Percentiles rank a stretch among this genome's conserved stretches.
Conservation (phyloP, 2,888 invertebrate genomes). For the Drosophila demipolita region DNA sequence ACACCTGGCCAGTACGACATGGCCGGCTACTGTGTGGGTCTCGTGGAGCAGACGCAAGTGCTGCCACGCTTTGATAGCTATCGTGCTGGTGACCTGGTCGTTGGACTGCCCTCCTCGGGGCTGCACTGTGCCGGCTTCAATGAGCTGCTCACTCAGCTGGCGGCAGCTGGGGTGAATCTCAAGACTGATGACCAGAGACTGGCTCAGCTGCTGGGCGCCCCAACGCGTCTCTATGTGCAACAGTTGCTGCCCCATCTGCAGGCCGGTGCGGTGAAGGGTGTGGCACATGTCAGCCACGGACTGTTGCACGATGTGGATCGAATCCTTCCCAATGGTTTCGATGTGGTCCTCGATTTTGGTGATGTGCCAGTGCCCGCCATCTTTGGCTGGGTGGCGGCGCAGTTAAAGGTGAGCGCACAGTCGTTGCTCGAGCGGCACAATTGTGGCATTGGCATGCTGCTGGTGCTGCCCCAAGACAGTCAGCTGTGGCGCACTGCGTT, state of each 20-base stretch:
- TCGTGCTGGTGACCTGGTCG: constrained; percentile 90
- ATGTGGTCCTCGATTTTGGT: constrained; percentile 89
- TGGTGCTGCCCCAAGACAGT: constrained; percentile 88
- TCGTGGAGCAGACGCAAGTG: constrained; percentile 90
- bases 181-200: constrained; percentile 86
- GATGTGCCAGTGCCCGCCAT: constrained; percentile 91
- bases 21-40: constrained; percentile 98
- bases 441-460: constrained; percentile 96
- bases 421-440: constrained; percentile 97
- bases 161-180: constrained; percentile 88
- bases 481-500: constrained; percentile 86
- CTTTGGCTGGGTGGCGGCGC: constrained; percentile 94
- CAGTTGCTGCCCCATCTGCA: constrained; percentile 90
- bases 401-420: constrained; percentile 89
- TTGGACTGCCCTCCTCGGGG: constrained; percentile 95
- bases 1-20: constrained; percentile 94
- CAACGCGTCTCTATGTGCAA: constrained; percentile 95
- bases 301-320: constrained; percentile 95
- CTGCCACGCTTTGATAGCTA: constrained; percentile 90
- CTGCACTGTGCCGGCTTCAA: constrained; percentile 98
- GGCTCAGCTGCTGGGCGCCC: constrained; percentile 92
- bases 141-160: constrained; percentile 92
- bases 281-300: constrained; percentile 98
- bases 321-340: constrained; percentile 89
- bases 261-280: constrained; percentile 90